Evolutionary conservation across 2,888 invertebrate genomes (phyloP).

Genomic region (Andrena praecox): DNA sequence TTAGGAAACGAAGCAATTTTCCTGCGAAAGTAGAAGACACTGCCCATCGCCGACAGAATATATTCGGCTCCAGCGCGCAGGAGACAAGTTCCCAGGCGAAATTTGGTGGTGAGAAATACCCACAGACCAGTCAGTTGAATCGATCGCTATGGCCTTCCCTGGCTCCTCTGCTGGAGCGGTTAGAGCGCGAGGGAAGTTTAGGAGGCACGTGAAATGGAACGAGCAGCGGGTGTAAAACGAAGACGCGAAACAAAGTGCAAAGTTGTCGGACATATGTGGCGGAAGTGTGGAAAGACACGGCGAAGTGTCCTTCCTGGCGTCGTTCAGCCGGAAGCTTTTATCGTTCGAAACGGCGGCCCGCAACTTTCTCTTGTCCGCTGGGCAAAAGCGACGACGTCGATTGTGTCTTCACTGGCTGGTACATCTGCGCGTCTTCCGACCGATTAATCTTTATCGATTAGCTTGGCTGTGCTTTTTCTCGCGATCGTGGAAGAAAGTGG

Average conservation of each 20-base stretch:
- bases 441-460: conserved; percentile 65
- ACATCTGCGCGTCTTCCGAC: conserved; percentile 40
- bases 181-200: conserved; percentile 40
- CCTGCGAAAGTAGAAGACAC: too few species aligned
- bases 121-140: conserved; percentile 5
- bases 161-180: conserved; percentile 6
- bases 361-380: conserved; percentile 65
- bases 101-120: neutral
- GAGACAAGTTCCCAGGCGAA: neutral
- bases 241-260: conserved; percentile 66
- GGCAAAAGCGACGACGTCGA: conserved; percentile 51
- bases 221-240: conserved; percentile 43
- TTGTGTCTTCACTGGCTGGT: conserved; percentile 50
- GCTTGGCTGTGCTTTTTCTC: neutral
- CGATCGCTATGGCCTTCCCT: conserved; percentile 17
- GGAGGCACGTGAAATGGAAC: conserved; percentile 45
- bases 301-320: conserved; percentile 52
- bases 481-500: conserved; percentile 12
- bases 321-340: conserved; percentile 70
- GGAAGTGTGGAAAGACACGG: conserved; percentile 60
- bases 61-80: too few species aligned
- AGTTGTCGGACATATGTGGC: conserved; percentile 69
- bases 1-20: too few species aligned
- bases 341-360: conserved; percentile 61
- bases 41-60: neutral